Evolutionary conservation across 2,888 invertebrate genomes (phyloP), one percentile per base, ranked within the genome.

Genomic region (Ormyrus labotus): DNA sequence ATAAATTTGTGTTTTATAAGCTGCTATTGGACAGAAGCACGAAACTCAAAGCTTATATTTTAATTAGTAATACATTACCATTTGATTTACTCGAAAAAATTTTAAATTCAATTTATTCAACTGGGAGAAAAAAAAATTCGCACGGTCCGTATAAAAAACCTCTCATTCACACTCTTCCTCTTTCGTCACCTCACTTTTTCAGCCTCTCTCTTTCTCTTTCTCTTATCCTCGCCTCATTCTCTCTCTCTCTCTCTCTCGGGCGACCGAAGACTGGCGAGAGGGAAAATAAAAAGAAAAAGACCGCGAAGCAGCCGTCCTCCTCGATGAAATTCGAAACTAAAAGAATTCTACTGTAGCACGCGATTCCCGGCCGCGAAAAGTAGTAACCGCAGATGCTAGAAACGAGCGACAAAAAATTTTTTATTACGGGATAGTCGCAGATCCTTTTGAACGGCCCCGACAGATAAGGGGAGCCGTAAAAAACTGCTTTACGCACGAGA

Each of bases 291-390:
- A 64, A 71, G 60, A 58, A 50, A 51, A n/a, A 64, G 60, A 2
- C 50, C 48, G 7, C 6, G n/a, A 4, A 65, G 34, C 55, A 11
- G 60, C 65, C 71, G 65, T 70, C 64, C 73, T 65, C 72, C 34
- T 45, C 65, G 65, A 73, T 82, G 82, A 82, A 82, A 82, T 77
- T 55, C 70, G 82, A 82, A 71, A 80, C 82, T 80, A 65, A 82
- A 82, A 80, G 82, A 82, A 80, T 82, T 69, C 70, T 80, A 57
- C 79, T 79, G 72, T 78, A 77, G 77, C 81, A 72, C 77, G 73
- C 77, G 77, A 81, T 80, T 78, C 64, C 57, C 7, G 5, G 61
- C 45, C 73, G 34, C 78, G 70, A 81, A 81, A 81, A 81, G 78
- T 81, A 65, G 78, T 74, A 81, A 81, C 81, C 81, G 73, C 73